phyloP scores from a whole-genome alignment of 2,113 vertebrate species.

The Carassius gibelio region DNA sequence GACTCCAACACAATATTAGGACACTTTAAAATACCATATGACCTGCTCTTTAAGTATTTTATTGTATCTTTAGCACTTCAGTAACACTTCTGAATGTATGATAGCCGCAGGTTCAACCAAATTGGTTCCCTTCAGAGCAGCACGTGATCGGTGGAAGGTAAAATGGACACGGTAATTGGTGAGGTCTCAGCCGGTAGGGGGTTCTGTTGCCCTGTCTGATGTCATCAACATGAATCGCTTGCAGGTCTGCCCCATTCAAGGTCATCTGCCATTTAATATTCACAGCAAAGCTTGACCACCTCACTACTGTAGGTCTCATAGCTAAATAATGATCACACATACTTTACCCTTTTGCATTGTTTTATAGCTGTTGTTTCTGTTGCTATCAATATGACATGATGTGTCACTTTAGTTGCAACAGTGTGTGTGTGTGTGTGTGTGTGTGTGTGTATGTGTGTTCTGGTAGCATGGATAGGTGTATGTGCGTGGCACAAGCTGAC shows the following conservation, averaged over 20 bases:
- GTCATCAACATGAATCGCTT: conserved; percentile 64
- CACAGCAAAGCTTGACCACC: conserved; percentile 50
- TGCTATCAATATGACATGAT: not conserved
- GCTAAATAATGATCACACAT: conserved; percentile 44
- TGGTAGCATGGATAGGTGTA: not conserved
- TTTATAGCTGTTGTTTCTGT: not conserved
- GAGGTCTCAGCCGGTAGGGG: conserved; percentile 54
- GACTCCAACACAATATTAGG: no score
- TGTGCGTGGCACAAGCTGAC: conserved; percentile 59
- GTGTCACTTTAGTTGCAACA: not conserved
- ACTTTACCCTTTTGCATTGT: not conserved
- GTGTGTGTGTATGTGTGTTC: not conserved
- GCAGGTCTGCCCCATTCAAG: conserved; percentile 66
- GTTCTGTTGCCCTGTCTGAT: conserved; percentile 62
- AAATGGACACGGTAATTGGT: conserved; percentile 25
- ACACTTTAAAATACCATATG: no score
- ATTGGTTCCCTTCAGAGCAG: not conserved
- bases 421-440: no score
- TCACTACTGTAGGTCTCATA: conserved; percentile 36
- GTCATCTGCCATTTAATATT: conserved; percentile 68
- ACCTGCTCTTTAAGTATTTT: not conserved
- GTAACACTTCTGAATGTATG: not conserved
- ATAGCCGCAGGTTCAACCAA: not conserved
- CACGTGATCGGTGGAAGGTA: conserved; percentile 9
- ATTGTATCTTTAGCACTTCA: not conserved